A percentile compares a stretch with the other conserved stretches of the same genome.
These are phyloP conservation scores for Xenotilapia flavipinnis DNA, from an alignment of 2,113 vertebrate genomes.

Conservation along the genomic window DNA sequence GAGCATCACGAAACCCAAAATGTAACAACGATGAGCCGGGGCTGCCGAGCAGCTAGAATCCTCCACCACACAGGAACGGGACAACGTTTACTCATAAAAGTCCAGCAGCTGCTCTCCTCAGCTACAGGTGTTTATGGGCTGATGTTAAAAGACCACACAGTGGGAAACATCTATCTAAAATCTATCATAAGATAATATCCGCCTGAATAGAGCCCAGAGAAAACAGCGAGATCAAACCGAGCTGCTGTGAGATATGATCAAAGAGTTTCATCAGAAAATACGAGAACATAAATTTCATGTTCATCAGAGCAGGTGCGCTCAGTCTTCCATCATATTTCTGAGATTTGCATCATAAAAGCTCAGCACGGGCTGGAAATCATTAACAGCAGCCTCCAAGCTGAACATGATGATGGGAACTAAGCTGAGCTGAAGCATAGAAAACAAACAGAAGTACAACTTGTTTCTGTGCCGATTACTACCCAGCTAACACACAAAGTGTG, in stretches of 20 bases:
- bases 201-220: not conserved
- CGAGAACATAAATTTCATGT: not conserved
- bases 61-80: not conserved
- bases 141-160: not conserved
- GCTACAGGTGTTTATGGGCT: not conserved
- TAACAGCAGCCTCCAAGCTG: not conserved
- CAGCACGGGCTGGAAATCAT: not conserved
- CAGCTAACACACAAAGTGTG: not conserved
- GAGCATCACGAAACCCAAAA: not conserved
- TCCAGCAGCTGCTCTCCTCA: not conserved
- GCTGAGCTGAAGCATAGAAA: not conserved
- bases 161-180: not conserved
- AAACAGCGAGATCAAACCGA: not conserved
- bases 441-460: not conserved
- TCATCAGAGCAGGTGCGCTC: not conserved
- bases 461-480: not conserved
- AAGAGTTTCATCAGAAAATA: not conserved
- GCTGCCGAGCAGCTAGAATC: not conserved
- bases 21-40: accelerated
- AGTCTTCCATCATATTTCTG: not conserved
- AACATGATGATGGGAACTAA: not conserved
- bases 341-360: not conserved
- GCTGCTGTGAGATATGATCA: not conserved
- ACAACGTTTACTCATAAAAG: not conserved
- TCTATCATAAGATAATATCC: accelerated